These are phyloP conservation scores for Netelia virgata DNA, from an alignment of 2,888 invertebrate species.

Conservation along the genomic window DNA sequence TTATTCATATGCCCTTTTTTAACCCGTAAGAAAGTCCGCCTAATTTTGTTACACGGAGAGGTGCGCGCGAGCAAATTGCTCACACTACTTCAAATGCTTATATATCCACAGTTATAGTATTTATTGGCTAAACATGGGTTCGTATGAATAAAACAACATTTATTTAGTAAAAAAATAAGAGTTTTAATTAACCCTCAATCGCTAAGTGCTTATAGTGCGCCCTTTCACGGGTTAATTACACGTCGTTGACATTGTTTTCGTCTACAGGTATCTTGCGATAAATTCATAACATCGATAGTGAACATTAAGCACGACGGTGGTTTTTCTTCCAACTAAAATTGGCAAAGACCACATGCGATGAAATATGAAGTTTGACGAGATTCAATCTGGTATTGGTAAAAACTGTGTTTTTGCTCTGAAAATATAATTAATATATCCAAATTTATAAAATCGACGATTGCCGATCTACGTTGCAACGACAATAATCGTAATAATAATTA, in stretches of 20 bases:
- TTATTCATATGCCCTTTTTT: neutral
- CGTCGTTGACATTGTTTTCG: neutral
- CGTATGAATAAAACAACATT: too few relatives aligned
- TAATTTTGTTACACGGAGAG: too few relatives aligned
- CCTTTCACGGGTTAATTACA: too few relatives aligned
- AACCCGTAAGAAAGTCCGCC: too few relatives aligned
- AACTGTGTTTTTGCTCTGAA: conserved; percentile 49
- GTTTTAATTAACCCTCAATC: too few relatives aligned
- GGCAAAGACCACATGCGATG: neutral
- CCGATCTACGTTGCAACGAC: neutral
- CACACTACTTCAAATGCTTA: too few relatives aligned
- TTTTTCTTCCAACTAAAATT: neutral
- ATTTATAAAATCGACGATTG: conserved; percentile 33
- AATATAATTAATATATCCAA: conserved; percentile 4
- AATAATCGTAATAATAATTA: neutral
- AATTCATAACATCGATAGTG: neutral
- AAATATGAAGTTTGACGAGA: conserved; percentile 2
- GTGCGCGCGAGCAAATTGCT: too few relatives aligned
- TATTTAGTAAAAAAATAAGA: too few relatives aligned
- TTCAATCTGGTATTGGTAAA: conserved; percentile 10
- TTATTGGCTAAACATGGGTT: too few relatives aligned
- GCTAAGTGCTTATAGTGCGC: too few relatives aligned
- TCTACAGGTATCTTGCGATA: neutral
- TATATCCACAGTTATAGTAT: too few relatives aligned
- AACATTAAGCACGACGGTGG: neutral